Percentiles rank a stretch among this genome's conserved stretches.
Conservation (phyloP, 2,113 vertebrate species). For the Alethe castanea region DNA sequence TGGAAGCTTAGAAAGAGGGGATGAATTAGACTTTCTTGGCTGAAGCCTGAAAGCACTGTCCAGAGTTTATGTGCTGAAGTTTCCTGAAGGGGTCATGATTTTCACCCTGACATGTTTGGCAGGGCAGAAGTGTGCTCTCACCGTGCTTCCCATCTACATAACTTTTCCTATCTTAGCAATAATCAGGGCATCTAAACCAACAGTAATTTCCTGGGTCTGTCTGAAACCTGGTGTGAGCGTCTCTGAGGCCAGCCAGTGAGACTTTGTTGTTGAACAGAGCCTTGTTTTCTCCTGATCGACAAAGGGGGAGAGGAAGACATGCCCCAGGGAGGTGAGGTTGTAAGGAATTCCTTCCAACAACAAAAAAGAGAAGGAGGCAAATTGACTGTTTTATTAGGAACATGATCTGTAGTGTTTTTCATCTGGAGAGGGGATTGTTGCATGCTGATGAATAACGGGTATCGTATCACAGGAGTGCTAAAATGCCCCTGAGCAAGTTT, state of each 20-base stretch:
- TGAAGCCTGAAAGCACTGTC: background rate
- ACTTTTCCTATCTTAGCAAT: background rate
- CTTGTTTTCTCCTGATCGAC: slow-evolving; percentile 8
- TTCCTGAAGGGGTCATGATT: background rate
- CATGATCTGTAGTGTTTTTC: slow-evolving; percentile 59
- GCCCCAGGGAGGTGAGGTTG: background rate
- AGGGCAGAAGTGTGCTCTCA: background rate
- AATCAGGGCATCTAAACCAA: background rate
- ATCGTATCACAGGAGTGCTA: slow-evolving; percentile 58
- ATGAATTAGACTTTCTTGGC: background rate
- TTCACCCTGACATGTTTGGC: background rate
- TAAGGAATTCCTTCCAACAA: slow-evolving; percentile 34
- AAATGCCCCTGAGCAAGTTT: slow-evolving; percentile 56
- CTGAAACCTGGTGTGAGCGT: background rate
- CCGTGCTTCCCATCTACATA: background rate
- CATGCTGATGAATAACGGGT: slow-evolving; percentile 56
- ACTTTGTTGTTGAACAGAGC: background rate
- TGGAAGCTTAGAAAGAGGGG: background rate
- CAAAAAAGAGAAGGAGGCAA: slow-evolving; percentile 54
- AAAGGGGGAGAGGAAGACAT: background rate
- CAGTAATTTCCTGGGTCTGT: background rate
- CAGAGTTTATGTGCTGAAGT: background rate
- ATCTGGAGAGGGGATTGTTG: slow-evolving; percentile 45
- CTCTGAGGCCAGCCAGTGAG: background rate
- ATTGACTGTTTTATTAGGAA: slow-evolving; percentile 65